A percentile compares a stretch with the other conserved stretches of the same genome.
These are phyloP conservation scores for Crypturellus undulatus DNA, from an alignment of 2,113 vertebrate species.

Conservation along the genomic window DNA sequence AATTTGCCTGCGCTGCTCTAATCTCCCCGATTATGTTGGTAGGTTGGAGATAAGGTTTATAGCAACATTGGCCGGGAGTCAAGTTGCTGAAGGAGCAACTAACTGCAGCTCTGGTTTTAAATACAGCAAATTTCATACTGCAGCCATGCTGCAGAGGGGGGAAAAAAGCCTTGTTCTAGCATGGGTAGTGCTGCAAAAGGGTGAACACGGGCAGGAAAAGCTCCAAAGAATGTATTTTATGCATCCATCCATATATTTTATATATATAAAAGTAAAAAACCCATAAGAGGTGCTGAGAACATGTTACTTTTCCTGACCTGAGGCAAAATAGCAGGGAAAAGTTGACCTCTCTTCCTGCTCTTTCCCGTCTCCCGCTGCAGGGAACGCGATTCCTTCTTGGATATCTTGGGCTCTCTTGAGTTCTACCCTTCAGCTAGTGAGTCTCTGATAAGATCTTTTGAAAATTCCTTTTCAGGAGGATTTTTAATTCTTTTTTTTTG, in stretches of 20 bases:
- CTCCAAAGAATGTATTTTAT: not conserved
- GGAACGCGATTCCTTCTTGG: not conserved
- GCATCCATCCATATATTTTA: too few species aligned
- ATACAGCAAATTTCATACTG: not conserved
- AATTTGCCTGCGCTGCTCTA: not conserved
- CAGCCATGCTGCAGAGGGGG: not conserved
- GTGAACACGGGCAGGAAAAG: not conserved
- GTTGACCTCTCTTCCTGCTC: not conserved
- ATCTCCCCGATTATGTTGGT: not conserved
- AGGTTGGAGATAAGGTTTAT: not conserved
- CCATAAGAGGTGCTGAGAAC: not conserved
- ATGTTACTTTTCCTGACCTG: not conserved
- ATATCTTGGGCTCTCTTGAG: not conserved
- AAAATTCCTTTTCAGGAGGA: not conserved
- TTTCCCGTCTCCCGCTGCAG: not conserved
- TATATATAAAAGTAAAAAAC: not conserved
- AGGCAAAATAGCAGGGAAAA: not conserved
- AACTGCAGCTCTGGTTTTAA: not conserved
- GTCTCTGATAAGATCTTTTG: not conserved
- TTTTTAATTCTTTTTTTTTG: not conserved
- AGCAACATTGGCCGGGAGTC: not conserved
- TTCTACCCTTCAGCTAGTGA: not conserved
- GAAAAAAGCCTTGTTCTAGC: accelerated
- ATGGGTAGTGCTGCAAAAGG: not conserved
- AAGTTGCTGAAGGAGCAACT: not conserved